Evolutionary conservation across 2,888 invertebrate genomes (phyloP), one percentile per base, ranked within the genome.

Genomic region (Cordilura impudica): DNA sequence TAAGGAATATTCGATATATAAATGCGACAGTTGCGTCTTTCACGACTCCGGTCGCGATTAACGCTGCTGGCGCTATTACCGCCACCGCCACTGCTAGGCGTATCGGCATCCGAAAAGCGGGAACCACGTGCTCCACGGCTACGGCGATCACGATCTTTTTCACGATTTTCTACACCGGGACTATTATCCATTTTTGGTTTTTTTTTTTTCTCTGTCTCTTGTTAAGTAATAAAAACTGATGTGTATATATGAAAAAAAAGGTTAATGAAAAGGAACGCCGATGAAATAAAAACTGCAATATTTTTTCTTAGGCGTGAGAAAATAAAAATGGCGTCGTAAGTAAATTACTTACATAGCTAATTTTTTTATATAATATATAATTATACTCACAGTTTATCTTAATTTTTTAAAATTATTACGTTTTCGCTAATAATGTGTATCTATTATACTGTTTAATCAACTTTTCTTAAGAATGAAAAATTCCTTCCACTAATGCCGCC

Each of bases 1-100:
- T 98, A 99, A 0, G 99, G 98, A 89, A 99, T 97, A 90, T 90
- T 90, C 0, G 90, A 90, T 4, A 90, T 89, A 56, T 90, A 90
- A 10, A 90, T 89, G 14, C 90, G 87, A 65, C 90, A 89, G 81
- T 89, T 89, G 71, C 89, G 86, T 43, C 89, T 83, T 65, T 89
- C 89, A 70, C 91, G 91, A 82, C 91, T 90, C 77, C 91, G 89
- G 69, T 90, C 91, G 10, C 91, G 89, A 66, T 89, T 90, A 29
- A 88, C 87, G 31, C 85, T 85, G 2, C 69, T 77, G 16, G 82
- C 81, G 7, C 83, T 83, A 2, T 83, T 83, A 1, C 31, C 60
- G 19, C 72, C 78, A 43, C 81, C 63, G 3, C 82, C 81, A 4
- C 81, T 82, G 53, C 84, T 84, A 18, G 84, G 56, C 35, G 70